phyloP scores from a whole-genome alignment of 2,888 invertebrate genomes.

The Microctonus aethiopoides region DNA sequence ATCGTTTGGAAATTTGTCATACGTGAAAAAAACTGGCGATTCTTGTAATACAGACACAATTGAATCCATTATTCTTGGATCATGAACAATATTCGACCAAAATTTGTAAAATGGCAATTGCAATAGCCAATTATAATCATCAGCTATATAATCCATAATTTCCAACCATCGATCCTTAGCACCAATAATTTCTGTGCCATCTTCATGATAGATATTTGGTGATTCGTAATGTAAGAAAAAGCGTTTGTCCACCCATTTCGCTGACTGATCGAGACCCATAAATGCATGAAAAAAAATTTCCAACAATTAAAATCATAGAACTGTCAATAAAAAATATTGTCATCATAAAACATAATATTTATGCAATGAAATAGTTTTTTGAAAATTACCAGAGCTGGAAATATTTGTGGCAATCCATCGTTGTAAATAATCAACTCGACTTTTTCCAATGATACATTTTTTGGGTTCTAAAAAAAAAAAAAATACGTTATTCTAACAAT shows the following conservation, averaged over 20 bases:
- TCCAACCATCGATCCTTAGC: constrained; percentile 77
- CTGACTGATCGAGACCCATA: constrained; percentile 67
- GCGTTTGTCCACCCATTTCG: constrained; percentile 71
- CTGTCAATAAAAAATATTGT: constrained; percentile 8
- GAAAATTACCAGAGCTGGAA: constrained; percentile 77
- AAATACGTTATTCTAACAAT: neutral
- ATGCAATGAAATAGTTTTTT: constrained; percentile 1
- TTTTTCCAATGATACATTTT: constrained; percentile 61
- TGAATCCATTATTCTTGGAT: constrained; percentile 73
- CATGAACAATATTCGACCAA: constrained; percentile 79
- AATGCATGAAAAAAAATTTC: constrained; percentile 3
- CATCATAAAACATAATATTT: constrained; percentile 35
- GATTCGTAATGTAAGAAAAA: constrained; percentile 72
- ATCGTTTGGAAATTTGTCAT: constrained; percentile 65
- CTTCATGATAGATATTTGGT: constrained; percentile 68
- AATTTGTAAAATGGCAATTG: constrained; percentile 78
- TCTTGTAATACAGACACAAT: constrained; percentile 81
- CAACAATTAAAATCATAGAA: neutral
- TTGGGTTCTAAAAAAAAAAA: constrained; percentile 54
- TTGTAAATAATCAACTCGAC: constrained; percentile 66
- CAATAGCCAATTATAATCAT: constrained; percentile 78
- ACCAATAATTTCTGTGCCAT: constrained; percentile 69
- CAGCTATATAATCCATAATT: constrained; percentile 72
- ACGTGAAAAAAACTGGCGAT: constrained; percentile 76
- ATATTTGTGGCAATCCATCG: constrained; percentile 69